phyloP scores from a whole-genome alignment of 2,797 vertebrate genomes.

The Malurus leucopterus region DNA sequence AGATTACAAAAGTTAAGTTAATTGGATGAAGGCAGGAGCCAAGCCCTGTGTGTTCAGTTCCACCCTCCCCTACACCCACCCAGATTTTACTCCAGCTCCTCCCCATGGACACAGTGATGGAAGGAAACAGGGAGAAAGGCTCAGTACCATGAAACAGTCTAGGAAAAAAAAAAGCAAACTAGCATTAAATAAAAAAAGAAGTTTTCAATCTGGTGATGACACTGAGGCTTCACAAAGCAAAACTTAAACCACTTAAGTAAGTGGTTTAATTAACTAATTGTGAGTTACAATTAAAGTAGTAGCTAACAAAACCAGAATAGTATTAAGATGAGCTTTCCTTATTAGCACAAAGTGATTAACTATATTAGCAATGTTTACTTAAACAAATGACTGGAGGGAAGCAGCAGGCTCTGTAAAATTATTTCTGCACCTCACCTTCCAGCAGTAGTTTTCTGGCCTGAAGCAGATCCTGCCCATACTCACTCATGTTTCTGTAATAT shows the following conservation, averaged over 20 bases:
- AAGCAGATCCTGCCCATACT: background rate
- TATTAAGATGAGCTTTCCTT: background rate
- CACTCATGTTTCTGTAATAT: background rate
- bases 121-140: background rate
- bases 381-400: constrained; percentile 3
- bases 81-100: background rate
- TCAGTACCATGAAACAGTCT: background rate
- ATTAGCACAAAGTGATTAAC: constrained; percentile 13
- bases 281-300: background rate
- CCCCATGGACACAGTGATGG: background rate
- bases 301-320: background rate
- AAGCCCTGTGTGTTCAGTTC: background rate
- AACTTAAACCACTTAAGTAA: no score
- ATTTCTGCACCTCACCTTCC: background rate
- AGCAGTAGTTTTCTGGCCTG: background rate
- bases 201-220: background rate
- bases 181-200: background rate
- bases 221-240: background rate
- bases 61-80: background rate
- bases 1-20: background rate
- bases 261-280: constrained; percentile 12
- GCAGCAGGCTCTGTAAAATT: background rate
- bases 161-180: background rate
- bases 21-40: background rate
- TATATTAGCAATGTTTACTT: constrained; percentile 14